Percentiles rank a stretch among this genome's conserved stretches.
phyloP scores from a whole-genome alignment of 2,113 vertebrate species.

The Silurus glanis region DNA sequence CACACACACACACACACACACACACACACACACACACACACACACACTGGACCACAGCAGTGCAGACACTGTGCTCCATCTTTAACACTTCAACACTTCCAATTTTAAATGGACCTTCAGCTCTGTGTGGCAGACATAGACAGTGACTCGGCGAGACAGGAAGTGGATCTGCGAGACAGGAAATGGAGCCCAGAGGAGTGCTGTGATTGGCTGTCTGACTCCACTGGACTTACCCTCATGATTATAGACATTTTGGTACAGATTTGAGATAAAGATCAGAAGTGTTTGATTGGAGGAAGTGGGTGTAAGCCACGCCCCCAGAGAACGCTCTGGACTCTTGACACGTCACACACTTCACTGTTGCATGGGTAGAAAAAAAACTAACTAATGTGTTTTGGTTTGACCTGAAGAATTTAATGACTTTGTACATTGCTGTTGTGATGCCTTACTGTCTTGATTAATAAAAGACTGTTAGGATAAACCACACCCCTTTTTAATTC shows the following conservation, averaged over 20 bases:
- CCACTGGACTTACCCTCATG: background rate
- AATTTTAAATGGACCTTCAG: constrained; percentile 18
- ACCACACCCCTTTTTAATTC: background rate
- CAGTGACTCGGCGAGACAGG: background rate
- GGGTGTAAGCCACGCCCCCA: constrained; percentile 5
- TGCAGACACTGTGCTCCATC: background rate
- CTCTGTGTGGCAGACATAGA: background rate
- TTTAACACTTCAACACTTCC: constrained; percentile 7
- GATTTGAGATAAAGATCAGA: background rate
- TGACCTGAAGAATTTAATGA: constrained; percentile 48
- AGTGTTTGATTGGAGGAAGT: constrained; percentile 22
- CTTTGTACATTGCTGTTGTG: constrained; percentile 58
- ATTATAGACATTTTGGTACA: background rate
- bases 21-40: constrained; percentile 7
- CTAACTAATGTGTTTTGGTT: constrained; percentile 50
- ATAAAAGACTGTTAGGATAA: constrained; percentile 54
- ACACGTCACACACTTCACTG: constrained; percentile 48
- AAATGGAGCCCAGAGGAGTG: constrained; percentile 1
- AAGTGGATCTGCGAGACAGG: background rate
- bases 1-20: background rate
- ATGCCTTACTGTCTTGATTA: constrained; percentile 57
- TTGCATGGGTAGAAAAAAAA: constrained; percentile 56
- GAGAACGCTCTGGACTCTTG: background rate
- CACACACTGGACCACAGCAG: constrained; percentile 11
- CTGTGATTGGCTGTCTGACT: background rate